Conservation (phyloP, 2,113 vertebrate species). For the Coturnix japonica region DNA sequence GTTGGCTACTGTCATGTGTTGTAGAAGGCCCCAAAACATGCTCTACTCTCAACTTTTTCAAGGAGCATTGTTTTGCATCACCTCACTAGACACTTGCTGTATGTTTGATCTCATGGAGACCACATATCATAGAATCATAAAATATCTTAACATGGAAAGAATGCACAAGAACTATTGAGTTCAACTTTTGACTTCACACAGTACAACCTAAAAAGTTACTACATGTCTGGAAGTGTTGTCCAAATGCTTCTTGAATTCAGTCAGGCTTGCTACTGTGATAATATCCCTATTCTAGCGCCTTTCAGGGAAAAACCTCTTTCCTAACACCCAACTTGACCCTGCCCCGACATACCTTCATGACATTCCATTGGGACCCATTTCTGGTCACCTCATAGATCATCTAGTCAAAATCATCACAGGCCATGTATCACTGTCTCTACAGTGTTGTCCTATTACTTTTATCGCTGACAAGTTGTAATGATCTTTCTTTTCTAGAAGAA, state of each 20-base stretch:
- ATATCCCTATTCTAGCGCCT: neutral
- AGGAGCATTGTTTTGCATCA: neutral
- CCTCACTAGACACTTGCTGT: neutral
- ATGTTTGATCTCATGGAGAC: neutral
- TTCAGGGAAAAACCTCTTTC: neutral
- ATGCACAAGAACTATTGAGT: neutral
- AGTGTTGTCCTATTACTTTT: neutral
- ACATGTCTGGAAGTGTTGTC: neutral
- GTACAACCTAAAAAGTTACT: neutral
- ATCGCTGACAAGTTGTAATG: neutral
- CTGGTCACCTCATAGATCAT: neutral
- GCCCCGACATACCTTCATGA: neutral
- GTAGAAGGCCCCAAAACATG: neutral
- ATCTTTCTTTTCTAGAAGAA: neutral
- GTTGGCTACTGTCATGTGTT: neutral
- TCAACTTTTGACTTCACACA: neutral
- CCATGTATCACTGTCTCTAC: neutral
- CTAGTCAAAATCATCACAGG: neutral
- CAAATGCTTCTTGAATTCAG: neutral
- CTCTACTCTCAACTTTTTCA: fast-evolving
- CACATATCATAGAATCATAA: neutral
- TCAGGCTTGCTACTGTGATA: neutral
- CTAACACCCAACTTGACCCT: neutral
- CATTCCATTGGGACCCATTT: neutral
- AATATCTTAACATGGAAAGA: neutral